Conservation (phyloP, 2,113 vertebrate species). For the Salvelinus alpinus region DNA sequence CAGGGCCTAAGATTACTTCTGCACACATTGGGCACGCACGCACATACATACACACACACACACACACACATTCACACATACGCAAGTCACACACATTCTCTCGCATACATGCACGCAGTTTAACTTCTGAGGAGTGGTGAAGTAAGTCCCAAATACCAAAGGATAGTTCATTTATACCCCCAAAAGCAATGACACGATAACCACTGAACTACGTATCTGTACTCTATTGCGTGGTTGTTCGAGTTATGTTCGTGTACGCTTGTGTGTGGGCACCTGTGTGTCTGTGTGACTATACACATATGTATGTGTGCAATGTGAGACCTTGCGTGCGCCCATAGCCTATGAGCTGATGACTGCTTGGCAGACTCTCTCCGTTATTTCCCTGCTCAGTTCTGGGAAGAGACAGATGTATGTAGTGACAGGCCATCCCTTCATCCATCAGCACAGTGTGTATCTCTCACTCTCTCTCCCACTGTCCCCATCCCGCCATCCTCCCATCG, state of each 20-base stretch:
- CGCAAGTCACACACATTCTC: slow-evolving; percentile 37
- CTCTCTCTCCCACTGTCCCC: slow-evolving; percentile 21
- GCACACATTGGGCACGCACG: slow-evolving; percentile 44
- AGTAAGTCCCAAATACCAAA: no score
- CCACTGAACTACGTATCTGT: slow-evolving; percentile 21
- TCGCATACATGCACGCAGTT: no score
- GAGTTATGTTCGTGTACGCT: not conserved
- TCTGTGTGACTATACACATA: slow-evolving; percentile 25
- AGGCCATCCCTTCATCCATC: slow-evolving; percentile 53
- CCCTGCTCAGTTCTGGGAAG: slow-evolving; percentile 23
- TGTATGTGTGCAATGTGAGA: slow-evolving; percentile 45
- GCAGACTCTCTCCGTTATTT: slow-evolving; percentile 10
- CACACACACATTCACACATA: slow-evolving; percentile 29
- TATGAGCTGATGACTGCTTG: slow-evolving; percentile 34
- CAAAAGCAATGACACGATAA: slow-evolving; percentile 41
- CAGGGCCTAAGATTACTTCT: slow-evolving; percentile 61
- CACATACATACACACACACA: not conserved
- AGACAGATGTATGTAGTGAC: slow-evolving; percentile 60
- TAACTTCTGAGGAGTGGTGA: no score
- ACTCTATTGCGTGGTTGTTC: slow-evolving; percentile 8
- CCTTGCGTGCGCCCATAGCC: slow-evolving; percentile 28
- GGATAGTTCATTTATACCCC: no score
- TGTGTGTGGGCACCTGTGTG: not conserved
- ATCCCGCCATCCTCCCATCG: slow-evolving; percentile 53
- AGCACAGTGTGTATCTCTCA: not conserved